phyloP scores from a whole-genome alignment of 2,888 invertebrate genomes.

The Eupeodes latifasciatus region DNA sequence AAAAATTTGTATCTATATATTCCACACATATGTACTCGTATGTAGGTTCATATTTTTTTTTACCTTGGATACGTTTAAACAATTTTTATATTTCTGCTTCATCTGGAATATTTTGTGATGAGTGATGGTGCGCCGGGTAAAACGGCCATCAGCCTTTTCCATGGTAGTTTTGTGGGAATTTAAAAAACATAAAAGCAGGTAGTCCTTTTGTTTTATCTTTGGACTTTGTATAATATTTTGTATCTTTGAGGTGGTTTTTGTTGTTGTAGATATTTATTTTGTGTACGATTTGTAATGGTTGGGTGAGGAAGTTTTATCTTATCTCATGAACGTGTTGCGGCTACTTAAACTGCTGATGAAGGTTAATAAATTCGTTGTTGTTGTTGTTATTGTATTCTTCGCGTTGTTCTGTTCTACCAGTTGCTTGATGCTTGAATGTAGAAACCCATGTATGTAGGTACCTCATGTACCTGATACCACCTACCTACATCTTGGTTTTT shows the following conservation, averaged over 20 bases:
- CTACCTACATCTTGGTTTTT: constrained; percentile 25
- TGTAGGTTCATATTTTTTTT: constrained; percentile 5
- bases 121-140: constrained; percentile 26
- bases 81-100: constrained; percentile 31
- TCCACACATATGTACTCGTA: background rate
- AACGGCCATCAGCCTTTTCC: constrained; percentile 4
- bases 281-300: constrained; percentile 70
- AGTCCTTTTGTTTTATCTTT: constrained; percentile 58
- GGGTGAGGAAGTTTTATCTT: constrained; percentile 71
- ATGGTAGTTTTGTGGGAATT: constrained; percentile 52
- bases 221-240: constrained; percentile 11
- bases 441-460: constrained; percentile 5
- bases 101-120: constrained; percentile 65
- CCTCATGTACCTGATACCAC: background rate
- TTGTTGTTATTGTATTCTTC: background rate
- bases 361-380: constrained; percentile 66
- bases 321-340: constrained; percentile 72
- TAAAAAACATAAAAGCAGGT: constrained; percentile 56
- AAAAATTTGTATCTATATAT: constrained; percentile 51
- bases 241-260: background rate
- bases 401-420: background rate
- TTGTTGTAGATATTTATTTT: background rate
- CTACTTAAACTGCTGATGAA: constrained; percentile 72
- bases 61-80: constrained; percentile 13
- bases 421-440: constrained; percentile 1